Conservation (phyloP, 2,797 vertebrate species). For the Semotilus atromaculatus region DNA sequence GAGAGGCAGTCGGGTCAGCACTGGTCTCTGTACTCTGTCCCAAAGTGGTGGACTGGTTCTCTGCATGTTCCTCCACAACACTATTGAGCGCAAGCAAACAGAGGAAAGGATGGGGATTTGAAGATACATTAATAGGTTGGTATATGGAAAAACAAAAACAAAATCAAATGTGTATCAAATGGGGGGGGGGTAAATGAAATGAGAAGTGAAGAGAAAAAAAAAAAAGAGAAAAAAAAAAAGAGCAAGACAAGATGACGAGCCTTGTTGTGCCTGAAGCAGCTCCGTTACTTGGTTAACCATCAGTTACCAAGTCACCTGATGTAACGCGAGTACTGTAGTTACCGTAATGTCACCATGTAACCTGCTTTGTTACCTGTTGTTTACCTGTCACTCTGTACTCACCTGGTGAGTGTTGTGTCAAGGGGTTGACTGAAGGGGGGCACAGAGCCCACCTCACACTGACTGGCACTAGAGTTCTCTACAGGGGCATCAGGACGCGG, state of each 20-base stretch:
- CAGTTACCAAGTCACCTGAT: conserved; percentile 37
- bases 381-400: conserved; percentile 73
- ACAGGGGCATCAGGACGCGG: conserved; percentile 78
- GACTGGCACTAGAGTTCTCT: conserved; percentile 87
- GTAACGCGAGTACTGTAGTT: conserved; percentile 1
- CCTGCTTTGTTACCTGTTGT: conserved; percentile 47
- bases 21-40: conserved; percentile 61
- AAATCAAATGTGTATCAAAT: no score
- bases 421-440: conserved; percentile 82
- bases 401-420: conserved; percentile 85
- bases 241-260: conserved; percentile 64
- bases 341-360: conserved; percentile 52
- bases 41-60: conserved; percentile 60
- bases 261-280: conserved; percentile 35
- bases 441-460: conserved; percentile 80
- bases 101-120: not conserved
- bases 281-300: conserved; percentile 33
- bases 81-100: conserved; percentile 53
- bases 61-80: conserved; percentile 61
- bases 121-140: not conserved
- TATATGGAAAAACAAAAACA: not conserved
- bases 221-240: conserved; percentile 13
- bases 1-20: conserved; percentile 59
- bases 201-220: no score
- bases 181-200: no score